Conservation (phyloP, 2,113 vertebrate species). For the Ancistrus triradiatus region DNA sequence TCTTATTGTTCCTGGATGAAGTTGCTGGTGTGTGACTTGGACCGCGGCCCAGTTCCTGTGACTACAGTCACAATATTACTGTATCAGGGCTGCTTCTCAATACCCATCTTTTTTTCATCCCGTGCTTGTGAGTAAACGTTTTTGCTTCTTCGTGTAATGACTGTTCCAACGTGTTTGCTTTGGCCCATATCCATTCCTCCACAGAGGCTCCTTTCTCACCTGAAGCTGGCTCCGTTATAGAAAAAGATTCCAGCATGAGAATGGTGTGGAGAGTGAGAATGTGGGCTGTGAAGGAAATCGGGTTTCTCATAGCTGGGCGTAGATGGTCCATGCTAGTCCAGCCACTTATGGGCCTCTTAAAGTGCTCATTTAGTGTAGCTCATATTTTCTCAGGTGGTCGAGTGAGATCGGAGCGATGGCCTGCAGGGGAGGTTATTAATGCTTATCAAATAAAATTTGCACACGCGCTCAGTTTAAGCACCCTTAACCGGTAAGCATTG, state of each 20-base stretch:
- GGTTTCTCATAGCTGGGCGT: constrained; percentile 48
- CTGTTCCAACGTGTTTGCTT: constrained; percentile 1
- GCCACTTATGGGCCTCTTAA: constrained; percentile 56
- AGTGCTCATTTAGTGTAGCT: constrained; percentile 53
- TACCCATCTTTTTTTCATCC: constrained; percentile 41
- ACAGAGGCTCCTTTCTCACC: not conserved
- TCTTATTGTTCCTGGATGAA: constrained; percentile 56
- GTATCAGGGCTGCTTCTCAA: constrained; percentile 56
- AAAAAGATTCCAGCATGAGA: too few relatives aligned
- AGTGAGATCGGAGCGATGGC: constrained; percentile 28
- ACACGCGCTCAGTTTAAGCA: not conserved
- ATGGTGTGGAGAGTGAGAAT: too few relatives aligned
- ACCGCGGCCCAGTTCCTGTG: constrained; percentile 56
- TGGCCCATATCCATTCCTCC: not conserved
- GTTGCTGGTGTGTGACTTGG: constrained; percentile 57
- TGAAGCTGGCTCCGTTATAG: not conserved
- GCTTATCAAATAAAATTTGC: constrained; percentile 23
- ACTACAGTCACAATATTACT: constrained; percentile 60
- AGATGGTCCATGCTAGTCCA: constrained; percentile 41
- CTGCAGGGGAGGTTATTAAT: constrained; percentile 5
- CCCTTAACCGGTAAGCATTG: constrained; percentile 67
- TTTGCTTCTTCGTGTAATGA: constrained; percentile 56
- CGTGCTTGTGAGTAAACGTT: constrained; percentile 48
- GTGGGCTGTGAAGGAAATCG: constrained; percentile 5
- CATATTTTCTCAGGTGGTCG: constrained; percentile 60